These are phyloP conservation scores for Tinea semifulvella DNA, from an alignment of 2,888 invertebrate genomes.

Conservation along the genomic window DNA sequence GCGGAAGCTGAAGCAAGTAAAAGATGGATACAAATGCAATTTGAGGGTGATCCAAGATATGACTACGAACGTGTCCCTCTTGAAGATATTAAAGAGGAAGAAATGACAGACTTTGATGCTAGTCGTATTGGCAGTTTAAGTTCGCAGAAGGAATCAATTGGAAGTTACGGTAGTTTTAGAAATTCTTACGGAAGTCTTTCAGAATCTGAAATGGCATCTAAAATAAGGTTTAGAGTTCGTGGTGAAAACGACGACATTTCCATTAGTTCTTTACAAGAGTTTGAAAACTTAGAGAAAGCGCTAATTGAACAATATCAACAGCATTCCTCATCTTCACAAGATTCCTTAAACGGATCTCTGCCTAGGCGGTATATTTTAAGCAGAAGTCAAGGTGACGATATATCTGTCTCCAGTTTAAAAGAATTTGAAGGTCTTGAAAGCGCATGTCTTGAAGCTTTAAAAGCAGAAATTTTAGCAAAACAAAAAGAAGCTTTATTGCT, in stretches of 20 bases:
- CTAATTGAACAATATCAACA: conserved; percentile 81
- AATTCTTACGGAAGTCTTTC: conserved; percentile 93
- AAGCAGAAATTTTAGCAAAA: conserved; percentile 83
- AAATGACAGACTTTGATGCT: conserved; percentile 86
- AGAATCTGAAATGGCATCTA: conserved; percentile 86
- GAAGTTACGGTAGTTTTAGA: conserved; percentile 82
- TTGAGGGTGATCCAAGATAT: conserved; percentile 79
- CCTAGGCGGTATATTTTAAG: conserved; percentile 75
- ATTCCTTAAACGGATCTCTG: conserved; percentile 84
- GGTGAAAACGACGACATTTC: conserved; percentile 94
- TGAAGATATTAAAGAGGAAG: conserved; percentile 94
- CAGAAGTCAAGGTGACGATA: conserved; percentile 84
- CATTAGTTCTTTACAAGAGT: conserved; percentile 92
- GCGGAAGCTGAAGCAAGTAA: conserved; percentile 77
- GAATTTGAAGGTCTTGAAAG: conserved; percentile 93
- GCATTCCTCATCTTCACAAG: conserved; percentile 82
- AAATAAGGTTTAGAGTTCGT: conserved; percentile 83
- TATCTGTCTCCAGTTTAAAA: conserved; percentile 86
- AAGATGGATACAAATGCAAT: conserved; percentile 91
- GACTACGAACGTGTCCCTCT: conserved; percentile 85
- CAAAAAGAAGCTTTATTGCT: conserved; percentile 84
- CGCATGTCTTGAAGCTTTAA: conserved; percentile 85
- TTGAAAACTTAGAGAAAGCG: conserved; percentile 89
- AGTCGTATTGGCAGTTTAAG: conserved; percentile 80
- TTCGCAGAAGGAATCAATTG: conserved; percentile 81